Conservation (phyloP, 2,113 vertebrate species). For the Nannobrachium achirus region DNA sequence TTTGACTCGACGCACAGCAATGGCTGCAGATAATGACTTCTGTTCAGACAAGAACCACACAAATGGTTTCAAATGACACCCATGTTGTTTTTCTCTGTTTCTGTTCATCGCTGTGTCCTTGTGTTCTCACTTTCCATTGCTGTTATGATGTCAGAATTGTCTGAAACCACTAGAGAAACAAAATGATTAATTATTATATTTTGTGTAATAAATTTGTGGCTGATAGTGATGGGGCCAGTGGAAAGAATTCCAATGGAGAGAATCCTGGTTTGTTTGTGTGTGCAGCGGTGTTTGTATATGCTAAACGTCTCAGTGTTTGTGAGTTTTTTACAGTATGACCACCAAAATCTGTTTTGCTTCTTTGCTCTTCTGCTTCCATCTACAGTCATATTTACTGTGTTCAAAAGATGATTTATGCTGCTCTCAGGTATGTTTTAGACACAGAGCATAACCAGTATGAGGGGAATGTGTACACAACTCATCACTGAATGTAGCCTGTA, state of each 20-base stretch:
- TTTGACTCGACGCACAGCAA: constrained; percentile 2
- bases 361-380: constrained; percentile 9
- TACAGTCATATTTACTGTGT: constrained; percentile 21
- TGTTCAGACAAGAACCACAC: neutral
- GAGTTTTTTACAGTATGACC: too few species aligned
- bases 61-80: neutral
- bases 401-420: constrained; percentile 13
- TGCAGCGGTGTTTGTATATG: too few species aligned
- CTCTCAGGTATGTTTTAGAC: neutral
- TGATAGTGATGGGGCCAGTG: neutral
- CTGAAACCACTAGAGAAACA: constrained; percentile 11
- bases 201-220: constrained; percentile 13
- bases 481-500: constrained; percentile 7
- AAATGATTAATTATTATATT: constrained; percentile 4
- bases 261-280: neutral
- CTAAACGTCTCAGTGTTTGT: too few species aligned
- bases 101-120: neutral
- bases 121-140: constrained; percentile 13
- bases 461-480: constrained; percentile 14
- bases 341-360: too few species aligned
- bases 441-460: neutral
- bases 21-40: neutral
- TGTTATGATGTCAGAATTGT: constrained; percentile 1
- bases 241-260: neutral
- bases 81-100: neutral